Evolutionary conservation across 2,113 vertebrate species (phyloP), one percentile per base, ranked within the genome.

Genomic region (Anolis carolinensis): DNA sequence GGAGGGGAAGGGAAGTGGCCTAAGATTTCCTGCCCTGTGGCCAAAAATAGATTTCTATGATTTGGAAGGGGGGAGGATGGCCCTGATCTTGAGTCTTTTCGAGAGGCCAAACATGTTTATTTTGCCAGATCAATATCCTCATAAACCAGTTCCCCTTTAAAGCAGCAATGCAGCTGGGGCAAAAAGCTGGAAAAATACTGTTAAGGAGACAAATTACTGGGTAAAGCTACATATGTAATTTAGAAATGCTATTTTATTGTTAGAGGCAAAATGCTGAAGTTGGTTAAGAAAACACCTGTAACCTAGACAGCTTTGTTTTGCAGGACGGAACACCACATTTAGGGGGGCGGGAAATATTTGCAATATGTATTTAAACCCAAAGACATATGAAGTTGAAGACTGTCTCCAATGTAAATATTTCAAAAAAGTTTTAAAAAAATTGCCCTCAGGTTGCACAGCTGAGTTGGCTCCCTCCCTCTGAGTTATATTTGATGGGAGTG

Each of bases 1-100:
- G 9, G 14, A 84, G 71, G 63, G 63, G 72, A 76, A 74, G 34
- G 72, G 67, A 85, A 85, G 32, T 78, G 30, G 48, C 63, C 36
- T 55, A 82, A 50, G 67, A 20, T 20, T 70, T 71, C 80, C 65
- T 82, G 80, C 25, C 32, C 39, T 72, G n/a, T 82, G 81, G 21
- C 55, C 20, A 72, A 67, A 82, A 55, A 72, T 27, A 72, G 21
- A 50, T 67, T 72, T 48, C 68, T 36, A 36, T 32, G 21, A 50
- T 13, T 82, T 80, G 21, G 2, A 44, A 75, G 25, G 44, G 5
- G 8, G 2, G 4, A 25, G 36, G n/a, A 44, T 71, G 48, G 9
- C 39, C 32, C 32, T 72, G 68, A 21, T 36, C 21, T n/a, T 55
- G 20, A 16, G 27, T 82, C 65, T 75, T 32, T 52, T 34, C 14